Base-by-base conservation (phyloP, 2,888 invertebrate genomes). In the Acrobeloides nanus region DNA sequence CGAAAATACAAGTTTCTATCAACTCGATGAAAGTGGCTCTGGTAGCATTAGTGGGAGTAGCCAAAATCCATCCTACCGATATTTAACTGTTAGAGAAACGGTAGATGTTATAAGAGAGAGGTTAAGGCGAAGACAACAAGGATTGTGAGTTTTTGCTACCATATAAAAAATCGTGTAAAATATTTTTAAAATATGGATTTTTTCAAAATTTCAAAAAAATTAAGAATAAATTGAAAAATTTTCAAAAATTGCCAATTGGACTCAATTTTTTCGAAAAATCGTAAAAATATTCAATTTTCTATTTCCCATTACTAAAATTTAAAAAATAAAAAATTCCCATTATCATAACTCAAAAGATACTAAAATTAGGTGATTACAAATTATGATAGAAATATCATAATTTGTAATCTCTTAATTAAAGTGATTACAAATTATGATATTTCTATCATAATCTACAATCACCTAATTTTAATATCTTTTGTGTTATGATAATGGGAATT, bases 51-150 rank as follows among this genome's bases (percentile, higher is more conserved):
- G 31, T 7, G 42, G 46, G 18, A 42, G 46, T n/a, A 61, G 59
- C 25, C 38, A 64, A 25, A 64, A 68, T 23, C 70, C 70, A 1
- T 70, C 70, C 5, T 70, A 70, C 38, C 57, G 66, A 5, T 70
- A 70, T 48, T 57, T 70, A 21, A 67, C 69, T 0, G 68, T 70
- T 3, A 41, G 68, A 40, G 65, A 65, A 44, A 55, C 54, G 17
- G 56, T 63, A 12, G 69, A 59, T 41, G 66, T 64, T 4, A 59
- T 70, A n/a, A 51, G 68, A 12, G 68, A 67, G 24, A 46, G 68
- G 5, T 51, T 68, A 6, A 56, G 63, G 1, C 57, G 56, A 26
- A 56, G 62, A 43, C 60, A 67, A 17, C 58, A 60, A 29, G 44
- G 39, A 31, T 12, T 27, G 54, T 55, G 33, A 39, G 47, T 15